Percentiles rank a stretch among this genome's conserved stretches.
Conservation (phyloP, 2,797 vertebrate genomes). For the Buphagus erythrorhynchus region DNA sequence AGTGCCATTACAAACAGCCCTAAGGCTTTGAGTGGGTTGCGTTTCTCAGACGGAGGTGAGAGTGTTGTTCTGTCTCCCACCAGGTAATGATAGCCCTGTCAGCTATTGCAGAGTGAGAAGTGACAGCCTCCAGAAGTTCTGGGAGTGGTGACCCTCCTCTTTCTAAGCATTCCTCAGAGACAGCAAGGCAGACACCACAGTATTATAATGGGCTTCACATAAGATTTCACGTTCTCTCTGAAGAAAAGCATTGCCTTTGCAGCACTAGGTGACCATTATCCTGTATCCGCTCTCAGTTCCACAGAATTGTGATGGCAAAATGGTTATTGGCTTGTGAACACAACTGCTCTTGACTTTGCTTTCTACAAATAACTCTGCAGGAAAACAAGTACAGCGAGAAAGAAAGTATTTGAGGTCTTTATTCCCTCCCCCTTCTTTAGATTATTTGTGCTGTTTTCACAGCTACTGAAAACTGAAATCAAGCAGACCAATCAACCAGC, state of each 20-base stretch:
- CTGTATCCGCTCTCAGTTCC: neutral
- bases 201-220: neutral
- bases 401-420: neutral
- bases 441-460: neutral
- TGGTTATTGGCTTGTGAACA: neutral
- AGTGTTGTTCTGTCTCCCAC: neutral
- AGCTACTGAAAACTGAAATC: neutral
- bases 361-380: neutral
- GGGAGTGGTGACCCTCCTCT: neutral
- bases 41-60: neutral
- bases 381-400: neutral
- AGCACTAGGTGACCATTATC: neutral
- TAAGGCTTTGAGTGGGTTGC: neutral
- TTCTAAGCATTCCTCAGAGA: neutral
- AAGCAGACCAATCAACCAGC: neutral
- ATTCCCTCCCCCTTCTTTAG: neutral
- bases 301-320: neutral
- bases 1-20: neutral
- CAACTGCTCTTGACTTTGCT: neutral
- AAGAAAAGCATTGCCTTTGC: neutral
- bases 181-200: rapidly evolving
- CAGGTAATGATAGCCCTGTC: neutral
- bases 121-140: neutral
- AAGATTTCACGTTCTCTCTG: neutral
- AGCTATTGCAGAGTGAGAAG: neutral